These are phyloP conservation scores for Agriopis aurantiaria DNA, from an alignment of 2,888 invertebrate genomes.

Conservation along the genomic window DNA sequence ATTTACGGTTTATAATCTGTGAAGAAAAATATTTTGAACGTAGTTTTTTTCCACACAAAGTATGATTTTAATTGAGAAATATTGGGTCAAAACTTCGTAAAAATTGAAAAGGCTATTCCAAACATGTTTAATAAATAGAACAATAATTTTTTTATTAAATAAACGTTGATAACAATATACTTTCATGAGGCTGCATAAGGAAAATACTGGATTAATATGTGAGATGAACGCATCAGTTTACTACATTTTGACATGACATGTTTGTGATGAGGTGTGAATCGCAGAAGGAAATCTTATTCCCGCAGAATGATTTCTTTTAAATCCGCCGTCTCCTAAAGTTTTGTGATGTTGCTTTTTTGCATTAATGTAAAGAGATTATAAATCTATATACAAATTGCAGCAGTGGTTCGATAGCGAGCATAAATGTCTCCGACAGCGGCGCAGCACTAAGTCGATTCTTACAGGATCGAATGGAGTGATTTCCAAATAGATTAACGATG, in stretches of 20 bases:
- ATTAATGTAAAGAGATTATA: slow-evolving; percentile 60
- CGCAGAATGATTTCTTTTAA: slow-evolving; percentile 74
- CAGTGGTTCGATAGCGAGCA: slow-evolving; percentile 64
- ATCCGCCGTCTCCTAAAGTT: slow-evolving; percentile 67
- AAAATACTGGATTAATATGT: slow-evolving; percentile 22
- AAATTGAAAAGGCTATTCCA: too few species aligned
- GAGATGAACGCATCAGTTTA: slow-evolving; percentile 61
- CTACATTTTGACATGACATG: slow-evolving; percentile 80
- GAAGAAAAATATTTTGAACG: slow-evolving; percentile 15
- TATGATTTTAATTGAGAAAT: neutral
- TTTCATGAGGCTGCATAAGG: slow-evolving; percentile 34
- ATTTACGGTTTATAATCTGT: neutral
- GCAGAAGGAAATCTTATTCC: slow-evolving; percentile 71
- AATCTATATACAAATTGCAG: slow-evolving; percentile 63
- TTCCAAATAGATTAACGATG: slow-evolving; percentile 78
- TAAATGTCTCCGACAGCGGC: slow-evolving; percentile 73
- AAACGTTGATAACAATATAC: too few species aligned
- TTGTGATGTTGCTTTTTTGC: slow-evolving; percentile 78
- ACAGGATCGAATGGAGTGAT: slow-evolving; percentile 81
- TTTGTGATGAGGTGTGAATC: slow-evolving; percentile 86
- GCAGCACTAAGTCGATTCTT: slow-evolving; percentile 76
- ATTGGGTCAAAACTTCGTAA: too few species aligned
- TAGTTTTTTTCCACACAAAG: neutral
- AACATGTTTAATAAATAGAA: too few species aligned
- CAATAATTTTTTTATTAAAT: too few species aligned